Conservation (phyloP, 1,140 invertebrate species). For the Aporrectodea caliginosa region DNA sequence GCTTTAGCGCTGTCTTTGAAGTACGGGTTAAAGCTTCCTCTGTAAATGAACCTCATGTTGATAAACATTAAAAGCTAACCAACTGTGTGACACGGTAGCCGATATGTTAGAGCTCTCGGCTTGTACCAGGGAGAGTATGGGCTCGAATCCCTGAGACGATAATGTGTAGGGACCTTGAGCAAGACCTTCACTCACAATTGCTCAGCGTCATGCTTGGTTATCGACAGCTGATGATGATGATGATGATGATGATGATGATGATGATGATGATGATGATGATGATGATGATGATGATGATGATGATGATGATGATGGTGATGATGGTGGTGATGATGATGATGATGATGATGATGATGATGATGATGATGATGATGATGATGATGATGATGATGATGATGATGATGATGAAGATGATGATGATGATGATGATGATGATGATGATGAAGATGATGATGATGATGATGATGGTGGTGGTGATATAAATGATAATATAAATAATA, state of each 20-base stretch:
- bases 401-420: neutral
- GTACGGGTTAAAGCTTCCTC: no score
- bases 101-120: no score
- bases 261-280: slow-evolving; percentile 11
- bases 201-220: no score
- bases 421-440: slow-evolving; percentile 9
- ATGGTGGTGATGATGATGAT: slow-evolving; percentile 6
- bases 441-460: slow-evolving; percentile 7
- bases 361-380: slow-evolving; percentile 3
- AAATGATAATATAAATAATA: neutral
- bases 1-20: no score
- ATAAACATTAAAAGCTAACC: no score
- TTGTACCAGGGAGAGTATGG: no score
- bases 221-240: neutral
- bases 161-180: no score
- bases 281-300: slow-evolving; percentile 10
- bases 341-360: slow-evolving; percentile 5
- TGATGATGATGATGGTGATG: slow-evolving; percentile 4
- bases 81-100: no score
- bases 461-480: neutral
- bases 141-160: no score
- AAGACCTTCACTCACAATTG: no score
- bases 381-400: slow-evolving; percentile 9
- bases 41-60: no score
- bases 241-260: slow-evolving; percentile 10